A percentile compares a stretch with the other conserved stretches of the same genome.
Evolutionary conservation across 2,113 vertebrate genomes (phyloP).

Genomic region (Melospiza georgiana): DNA sequence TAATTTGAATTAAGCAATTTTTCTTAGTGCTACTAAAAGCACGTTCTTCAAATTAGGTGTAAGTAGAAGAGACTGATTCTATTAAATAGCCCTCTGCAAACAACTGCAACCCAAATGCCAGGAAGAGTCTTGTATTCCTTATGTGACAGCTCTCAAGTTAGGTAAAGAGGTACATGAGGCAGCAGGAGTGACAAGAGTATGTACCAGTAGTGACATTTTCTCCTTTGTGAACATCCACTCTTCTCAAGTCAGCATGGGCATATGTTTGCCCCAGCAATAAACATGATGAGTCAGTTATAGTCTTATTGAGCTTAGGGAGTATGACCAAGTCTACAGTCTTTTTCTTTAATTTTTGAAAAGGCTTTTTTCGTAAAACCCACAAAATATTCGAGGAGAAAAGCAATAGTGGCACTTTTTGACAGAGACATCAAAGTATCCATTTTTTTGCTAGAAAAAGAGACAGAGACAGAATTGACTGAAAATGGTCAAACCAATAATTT

Average conservation of each 20-base stretch:
- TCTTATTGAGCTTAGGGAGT: not conserved
- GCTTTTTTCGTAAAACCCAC: not conserved
- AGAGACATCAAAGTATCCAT: not conserved
- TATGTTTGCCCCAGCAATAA: not conserved
- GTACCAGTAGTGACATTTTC: not conserved
- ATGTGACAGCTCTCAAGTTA: not conserved
- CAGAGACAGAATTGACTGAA: not conserved
- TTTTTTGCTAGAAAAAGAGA: not conserved
- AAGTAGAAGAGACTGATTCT: not conserved
- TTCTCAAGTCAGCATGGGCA: not conserved
- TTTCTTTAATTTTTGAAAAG: not conserved
- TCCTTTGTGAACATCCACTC: not conserved
- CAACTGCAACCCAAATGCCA: not conserved
- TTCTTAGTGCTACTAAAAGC: conserved; percentile 47
- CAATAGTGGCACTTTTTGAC: not conserved
- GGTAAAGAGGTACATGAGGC: fast-evolving
- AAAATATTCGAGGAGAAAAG: not conserved
- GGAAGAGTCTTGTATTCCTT: not conserved
- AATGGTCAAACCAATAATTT: not conserved
- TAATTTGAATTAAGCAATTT: conserved; percentile 28
- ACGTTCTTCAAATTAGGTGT: conserved; percentile 31
- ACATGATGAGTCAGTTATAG: not conserved
- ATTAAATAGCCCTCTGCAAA: not conserved
- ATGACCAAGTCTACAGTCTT: fast-evolving
- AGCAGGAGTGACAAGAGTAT: not conserved